Conservation (phyloP, 2,797 vertebrate species). For the Enteromius radiatus region DNA sequence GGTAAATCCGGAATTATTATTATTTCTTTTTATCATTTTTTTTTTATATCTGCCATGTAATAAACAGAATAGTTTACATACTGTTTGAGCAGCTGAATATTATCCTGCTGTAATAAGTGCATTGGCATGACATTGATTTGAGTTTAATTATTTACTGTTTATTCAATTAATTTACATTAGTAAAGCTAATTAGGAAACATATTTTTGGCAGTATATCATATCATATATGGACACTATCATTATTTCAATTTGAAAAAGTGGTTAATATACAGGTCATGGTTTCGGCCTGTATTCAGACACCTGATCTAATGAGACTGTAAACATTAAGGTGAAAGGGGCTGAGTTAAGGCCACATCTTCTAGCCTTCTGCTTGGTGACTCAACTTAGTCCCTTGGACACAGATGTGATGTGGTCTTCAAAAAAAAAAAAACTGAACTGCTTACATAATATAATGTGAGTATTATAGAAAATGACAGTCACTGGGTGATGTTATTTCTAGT, state of each 20-base stretch:
- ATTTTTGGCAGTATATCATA: not conserved
- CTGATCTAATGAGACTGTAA: not conserved
- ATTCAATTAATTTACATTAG: not conserved
- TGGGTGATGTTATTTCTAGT: not conserved
- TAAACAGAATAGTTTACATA: not conserved
- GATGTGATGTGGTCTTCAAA: not conserved
- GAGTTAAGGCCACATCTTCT: not conserved
- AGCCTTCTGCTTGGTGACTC: not conserved
- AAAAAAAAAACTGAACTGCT: not conserved
- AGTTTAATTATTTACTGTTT: not conserved
- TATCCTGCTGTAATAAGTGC: not conserved
- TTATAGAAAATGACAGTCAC: slow-evolving; percentile 2
- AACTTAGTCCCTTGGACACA: not conserved
- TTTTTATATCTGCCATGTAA: not conserved
- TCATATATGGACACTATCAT: not conserved
- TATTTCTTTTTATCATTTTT: not conserved
- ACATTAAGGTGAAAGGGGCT: too few species aligned
- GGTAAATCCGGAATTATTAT: not conserved
- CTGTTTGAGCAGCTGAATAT: not conserved
- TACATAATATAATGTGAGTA: slow-evolving; percentile 13
- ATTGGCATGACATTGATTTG: not conserved
- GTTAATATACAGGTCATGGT: not conserved
- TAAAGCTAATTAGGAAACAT: not conserved
- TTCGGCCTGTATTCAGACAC: not conserved
- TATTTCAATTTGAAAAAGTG: not conserved